Conservation (phyloP, 2,888 invertebrate genomes). For the Acronicta aceris region DNA sequence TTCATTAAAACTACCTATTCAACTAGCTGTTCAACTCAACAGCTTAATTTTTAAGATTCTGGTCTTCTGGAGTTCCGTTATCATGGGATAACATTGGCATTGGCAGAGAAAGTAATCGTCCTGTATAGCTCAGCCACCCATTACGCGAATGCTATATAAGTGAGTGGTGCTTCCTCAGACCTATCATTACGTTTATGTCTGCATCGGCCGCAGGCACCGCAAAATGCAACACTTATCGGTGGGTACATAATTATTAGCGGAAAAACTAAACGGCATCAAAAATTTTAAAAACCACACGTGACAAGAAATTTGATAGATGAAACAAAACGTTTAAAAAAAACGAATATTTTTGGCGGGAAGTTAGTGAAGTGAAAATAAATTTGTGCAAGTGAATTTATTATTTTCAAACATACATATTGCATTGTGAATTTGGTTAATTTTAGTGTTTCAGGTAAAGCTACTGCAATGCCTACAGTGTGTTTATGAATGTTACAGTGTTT, state of each 20-base stretch:
- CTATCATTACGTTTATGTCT: constrained; percentile 79
- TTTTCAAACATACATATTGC: constrained; percentile 4
- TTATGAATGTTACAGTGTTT: neutral
- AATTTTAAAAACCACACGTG: constrained; percentile 9
- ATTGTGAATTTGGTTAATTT: constrained; percentile 21
- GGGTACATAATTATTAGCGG: constrained; percentile 68
- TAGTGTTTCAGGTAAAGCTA: constrained; percentile 10
- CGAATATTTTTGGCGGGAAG: constrained; percentile 25
- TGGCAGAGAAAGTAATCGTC: constrained; percentile 82
- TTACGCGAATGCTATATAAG: constrained; percentile 85
- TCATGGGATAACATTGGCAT: constrained; percentile 59
- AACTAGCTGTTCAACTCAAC: neutral
- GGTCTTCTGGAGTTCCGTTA: constrained; percentile 7
- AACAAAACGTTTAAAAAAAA: constrained; percentile 31
- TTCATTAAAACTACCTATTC: too few species aligned
- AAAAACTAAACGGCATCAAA: constrained; percentile 48
- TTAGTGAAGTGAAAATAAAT: constrained; percentile 10
- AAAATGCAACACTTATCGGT: constrained; percentile 87
- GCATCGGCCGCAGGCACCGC: constrained; percentile 76
- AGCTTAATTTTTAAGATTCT: neutral
- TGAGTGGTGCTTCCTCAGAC: constrained; percentile 77
- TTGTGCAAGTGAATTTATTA: constrained; percentile 8
- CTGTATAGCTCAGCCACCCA: constrained; percentile 74
- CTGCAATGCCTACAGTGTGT: too few species aligned
- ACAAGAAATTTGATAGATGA: neutral